Conservation (phyloP, 35 echinoderm and acorn worm species). For the Ophiothrix spiculata region DNA sequence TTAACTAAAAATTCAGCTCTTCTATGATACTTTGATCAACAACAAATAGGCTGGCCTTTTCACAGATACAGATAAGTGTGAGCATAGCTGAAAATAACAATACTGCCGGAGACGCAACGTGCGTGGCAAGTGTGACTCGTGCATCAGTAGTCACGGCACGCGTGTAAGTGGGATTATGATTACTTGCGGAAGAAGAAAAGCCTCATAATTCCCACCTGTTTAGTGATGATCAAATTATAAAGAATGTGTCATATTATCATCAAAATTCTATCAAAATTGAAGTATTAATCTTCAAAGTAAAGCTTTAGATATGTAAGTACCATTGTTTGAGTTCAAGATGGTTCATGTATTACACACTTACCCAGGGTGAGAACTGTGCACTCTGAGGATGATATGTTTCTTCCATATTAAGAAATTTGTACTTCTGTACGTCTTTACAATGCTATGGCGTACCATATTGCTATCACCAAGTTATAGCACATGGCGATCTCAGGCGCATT, state of each 20-base stretch:
- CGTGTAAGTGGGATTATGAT: too few relatives aligned
- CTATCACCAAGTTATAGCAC: slow-evolving; percentile 96
- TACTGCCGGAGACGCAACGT: too few relatives aligned
- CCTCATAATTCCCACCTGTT: too few relatives aligned
- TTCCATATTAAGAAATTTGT: slow-evolving; percentile 91
- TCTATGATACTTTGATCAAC: background rate
- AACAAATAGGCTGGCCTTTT: too few relatives aligned
- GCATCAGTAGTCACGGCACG: too few relatives aligned
- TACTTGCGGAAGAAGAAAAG: too few relatives aligned
- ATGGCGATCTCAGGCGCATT: slow-evolving; percentile 91
- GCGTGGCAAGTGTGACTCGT: too few relatives aligned
- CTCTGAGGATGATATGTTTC: slow-evolving; percentile 78
- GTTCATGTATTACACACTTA: too few relatives aligned
- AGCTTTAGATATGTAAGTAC: background rate
- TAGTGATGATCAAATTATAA: too few relatives aligned
- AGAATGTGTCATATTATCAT: background rate
- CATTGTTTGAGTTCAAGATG: background rate
- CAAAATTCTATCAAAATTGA: background rate
- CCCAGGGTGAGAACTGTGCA: slow-evolving; percentile 80
- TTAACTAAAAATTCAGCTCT: too few relatives aligned
- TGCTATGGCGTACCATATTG: too few relatives aligned
- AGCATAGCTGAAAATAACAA: background rate
- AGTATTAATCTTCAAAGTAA: background rate
- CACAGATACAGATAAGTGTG: too few relatives aligned
- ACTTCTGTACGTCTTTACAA: slow-evolving; percentile 79